Evolutionary conservation across 92 coral and sea anemone species (phyloP), one percentile per base, ranked within the genome.

Genomic region (Desmophyllum pertusum): DNA sequence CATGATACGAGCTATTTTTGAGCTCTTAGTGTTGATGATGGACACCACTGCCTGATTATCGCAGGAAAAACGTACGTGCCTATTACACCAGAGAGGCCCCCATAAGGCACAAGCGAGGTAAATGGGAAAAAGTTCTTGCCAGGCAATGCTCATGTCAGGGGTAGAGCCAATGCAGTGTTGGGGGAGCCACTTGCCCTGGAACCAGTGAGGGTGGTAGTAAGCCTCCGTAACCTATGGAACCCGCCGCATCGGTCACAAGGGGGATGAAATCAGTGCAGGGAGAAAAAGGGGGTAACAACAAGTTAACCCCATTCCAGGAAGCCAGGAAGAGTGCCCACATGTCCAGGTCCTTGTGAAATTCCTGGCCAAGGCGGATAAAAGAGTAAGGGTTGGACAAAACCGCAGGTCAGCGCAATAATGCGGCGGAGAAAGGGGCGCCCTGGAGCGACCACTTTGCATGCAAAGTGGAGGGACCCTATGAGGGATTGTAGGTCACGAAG

Each of bases 321-420:
- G 33, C 51, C 17, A 70, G 75, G 30, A 70, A 70, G 6, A 4
- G 75, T 8, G 75, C 75, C 75, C 73, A 68, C 50, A 18, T 68
- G 43, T 36, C 73, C 43, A 68, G 23, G 73, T 68, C 48, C 14
- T 70, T 41, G 17, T 40, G 51, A 30, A 70, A n/a, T n/a, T n/a
- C n/a, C n/a, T n/a, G n/a, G n/a, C n/a, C n/a, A n/a, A n/a, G n/a
- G n/a, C n/a, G n/a, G 31, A 38, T 70, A 21, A 70, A 40, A 40
- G 55, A 39, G 50, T 10, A 14, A 45, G 46, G 74, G 29, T 69
- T 37, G 29, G 74, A 69, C 25, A 69, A 19, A n/a, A 37, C 46
- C 48, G 0, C 50, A 10, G 46, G 52, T 69, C 2, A 36, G 46
- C 1, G 51, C 14, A 23, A 69, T 69, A 29, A 69, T 69, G 50